Percentiles rank a stretch among this genome's conserved stretches.
Evolutionary conservation across 2,888 invertebrate genomes (phyloP).

Genomic region (Drosophila stalkeri): DNA sequence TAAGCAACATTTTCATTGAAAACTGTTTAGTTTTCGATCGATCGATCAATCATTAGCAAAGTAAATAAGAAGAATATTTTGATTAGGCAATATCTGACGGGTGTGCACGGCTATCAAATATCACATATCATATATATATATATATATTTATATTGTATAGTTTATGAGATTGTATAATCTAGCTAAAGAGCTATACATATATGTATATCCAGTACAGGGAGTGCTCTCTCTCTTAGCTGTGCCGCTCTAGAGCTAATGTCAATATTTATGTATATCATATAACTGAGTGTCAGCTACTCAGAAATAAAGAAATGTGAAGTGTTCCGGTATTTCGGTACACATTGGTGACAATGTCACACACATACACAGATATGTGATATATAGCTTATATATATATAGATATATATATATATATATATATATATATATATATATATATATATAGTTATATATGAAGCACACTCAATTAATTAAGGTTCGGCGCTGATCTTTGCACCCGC

Average conservation of each 20-base stretch:
- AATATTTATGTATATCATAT: not conserved
- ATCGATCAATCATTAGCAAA: not conserved
- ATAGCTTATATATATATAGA: not conserved
- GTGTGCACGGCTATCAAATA: not conserved
- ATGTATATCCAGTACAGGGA: not conserved
- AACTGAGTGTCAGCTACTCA: conserved; percentile 39
- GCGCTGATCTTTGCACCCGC: conserved; percentile 81
- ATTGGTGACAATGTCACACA: conserved; percentile 13
- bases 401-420: conserved; percentile 4
- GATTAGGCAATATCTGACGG: not conserved
- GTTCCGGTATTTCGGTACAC: conserved; percentile 39
- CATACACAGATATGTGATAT: not conserved
- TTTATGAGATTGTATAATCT: not conserved
- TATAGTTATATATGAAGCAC: conserved; percentile 18
- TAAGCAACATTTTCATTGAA: not conserved
- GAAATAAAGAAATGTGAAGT: conserved; percentile 21
- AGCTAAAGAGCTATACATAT: too few species aligned
- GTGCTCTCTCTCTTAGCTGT: not conserved
- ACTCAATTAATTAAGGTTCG: conserved; percentile 79
- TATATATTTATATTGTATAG: not conserved
- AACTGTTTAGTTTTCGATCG: not conserved
- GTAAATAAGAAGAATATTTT: not conserved
- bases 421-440: conserved; percentile 5
- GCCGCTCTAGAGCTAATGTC: not conserved
- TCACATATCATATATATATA: not conserved